Percentiles rank a stretch among this genome's conserved stretches.
Conservation (phyloP, 1,140 invertebrate genomes). For the Orchestia grillus region DNA sequence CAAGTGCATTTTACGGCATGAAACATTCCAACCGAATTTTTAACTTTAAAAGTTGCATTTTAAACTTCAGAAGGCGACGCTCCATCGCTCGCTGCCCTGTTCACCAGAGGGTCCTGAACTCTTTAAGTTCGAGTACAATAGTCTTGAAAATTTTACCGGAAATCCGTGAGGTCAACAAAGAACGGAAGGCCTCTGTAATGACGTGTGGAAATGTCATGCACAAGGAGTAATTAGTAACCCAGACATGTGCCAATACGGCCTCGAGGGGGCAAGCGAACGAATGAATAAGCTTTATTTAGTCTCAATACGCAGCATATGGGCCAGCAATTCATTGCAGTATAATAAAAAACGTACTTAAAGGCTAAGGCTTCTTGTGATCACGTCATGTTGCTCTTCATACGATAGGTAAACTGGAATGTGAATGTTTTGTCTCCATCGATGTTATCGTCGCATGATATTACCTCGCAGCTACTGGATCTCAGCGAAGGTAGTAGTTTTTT, state of each 20-base stretch:
- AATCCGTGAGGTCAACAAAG: slow-evolving; percentile 7
- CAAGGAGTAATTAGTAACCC: background rate
- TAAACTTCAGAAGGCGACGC: background rate
- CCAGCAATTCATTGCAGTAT: background rate
- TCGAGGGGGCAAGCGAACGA: background rate
- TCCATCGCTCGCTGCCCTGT: background rate
- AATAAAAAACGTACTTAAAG: background rate
- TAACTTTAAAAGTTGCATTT: background rate
- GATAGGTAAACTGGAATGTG: background rate
- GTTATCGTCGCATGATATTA: too few species aligned
- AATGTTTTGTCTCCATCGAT: background rate
- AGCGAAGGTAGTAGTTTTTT: too few species aligned
- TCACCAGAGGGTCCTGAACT: background rate
- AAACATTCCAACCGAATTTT: background rate
- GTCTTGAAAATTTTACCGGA: background rate
- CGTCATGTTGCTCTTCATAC: background rate
- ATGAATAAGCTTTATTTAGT: background rate
- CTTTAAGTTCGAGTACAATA: background rate
- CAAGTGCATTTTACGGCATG: background rate
- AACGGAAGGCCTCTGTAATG: background rate
- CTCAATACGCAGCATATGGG: background rate
- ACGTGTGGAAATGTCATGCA: background rate
- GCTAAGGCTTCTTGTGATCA: background rate
- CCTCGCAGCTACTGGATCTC: too few species aligned
- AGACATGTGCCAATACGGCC: background rate